Evolutionary conservation across 2,888 invertebrate genomes (phyloP).

Genomic region (Eumerus sabulonum): DNA sequence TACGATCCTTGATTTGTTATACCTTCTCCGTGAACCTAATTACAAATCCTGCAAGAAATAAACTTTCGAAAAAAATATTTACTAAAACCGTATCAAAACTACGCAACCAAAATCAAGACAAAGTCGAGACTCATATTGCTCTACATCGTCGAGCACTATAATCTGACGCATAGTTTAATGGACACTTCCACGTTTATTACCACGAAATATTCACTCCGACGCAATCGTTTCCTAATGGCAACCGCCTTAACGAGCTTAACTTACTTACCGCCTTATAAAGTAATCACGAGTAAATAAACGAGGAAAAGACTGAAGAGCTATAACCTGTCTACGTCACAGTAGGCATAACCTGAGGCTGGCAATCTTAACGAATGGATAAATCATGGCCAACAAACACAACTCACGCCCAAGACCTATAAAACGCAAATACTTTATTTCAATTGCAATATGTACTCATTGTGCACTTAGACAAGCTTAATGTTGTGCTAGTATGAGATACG

Average conservation of each 20-base stretch:
- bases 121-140: too few species aligned
- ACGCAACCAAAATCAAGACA: too few species aligned
- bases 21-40: too few species aligned
- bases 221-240: constrained; percentile 8
- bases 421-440: constrained; percentile 46
- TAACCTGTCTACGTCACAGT: constrained; percentile 26
- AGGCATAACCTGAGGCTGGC: constrained; percentile 43
- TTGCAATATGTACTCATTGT: constrained; percentile 26
- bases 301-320: constrained; percentile 1
- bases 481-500: constrained; percentile 6
- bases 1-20: too few species aligned
- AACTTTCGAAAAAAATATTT: too few species aligned
- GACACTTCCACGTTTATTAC: constrained; percentile 1
- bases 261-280: constrained; percentile 14
- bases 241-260: constrained; percentile 2
- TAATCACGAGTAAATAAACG: constrained; percentile 21
- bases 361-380: constrained; percentile 34
- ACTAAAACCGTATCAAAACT: too few species aligned
- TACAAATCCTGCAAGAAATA: too few species aligned
- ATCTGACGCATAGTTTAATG: background rate
- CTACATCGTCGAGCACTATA: too few species aligned
- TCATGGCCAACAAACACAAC: constrained; percentile 43
- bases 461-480: constrained; percentile 11
- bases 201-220: constrained; percentile 8
- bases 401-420: constrained; percentile 48